Percentiles rank a stretch among this genome's conserved stretches.
phyloP scores from a whole-genome alignment of 1,140 invertebrate genomes.

The Acromyrmex echinatior region DNA sequence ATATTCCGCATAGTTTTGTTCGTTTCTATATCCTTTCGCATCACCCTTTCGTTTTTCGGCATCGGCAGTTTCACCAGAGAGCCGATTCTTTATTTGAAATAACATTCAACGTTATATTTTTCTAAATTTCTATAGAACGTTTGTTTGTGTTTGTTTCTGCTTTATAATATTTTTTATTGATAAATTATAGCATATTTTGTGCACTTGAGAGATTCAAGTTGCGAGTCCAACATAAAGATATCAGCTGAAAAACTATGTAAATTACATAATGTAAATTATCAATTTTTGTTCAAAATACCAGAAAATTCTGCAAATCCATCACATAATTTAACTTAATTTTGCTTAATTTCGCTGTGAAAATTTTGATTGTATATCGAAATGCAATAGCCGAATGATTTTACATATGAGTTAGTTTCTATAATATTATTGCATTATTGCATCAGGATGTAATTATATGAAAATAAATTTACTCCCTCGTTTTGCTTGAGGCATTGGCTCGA shows the following conservation, averaged over 20 bases:
- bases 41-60: constrained; percentile 26
- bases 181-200: background rate
- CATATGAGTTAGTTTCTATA: constrained; percentile 21
- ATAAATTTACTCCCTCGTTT: constrained; percentile 35
- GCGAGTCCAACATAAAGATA: background rate
- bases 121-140: background rate
- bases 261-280: background rate
- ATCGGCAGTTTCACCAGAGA: background rate
- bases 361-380: constrained; percentile 26
- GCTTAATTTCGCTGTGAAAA: constrained; percentile 27
- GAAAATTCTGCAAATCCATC: constrained; percentile 22
- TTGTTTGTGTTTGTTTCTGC: background rate
- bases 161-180: background rate
- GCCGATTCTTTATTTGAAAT: constrained; percentile 35
- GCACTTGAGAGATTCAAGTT: background rate
- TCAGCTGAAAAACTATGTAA: background rate
- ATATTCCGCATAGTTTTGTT: constrained; percentile 35
- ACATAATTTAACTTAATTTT: constrained; percentile 10
- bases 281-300: background rate
- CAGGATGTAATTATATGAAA: constrained; percentile 42
- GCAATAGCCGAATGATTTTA: constrained; percentile 31
- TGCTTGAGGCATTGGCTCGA: constrained; percentile 32
- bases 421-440: constrained; percentile 50
- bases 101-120: constrained; percentile 32
- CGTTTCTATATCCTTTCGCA: background rate